Evolutionary conservation across 1,140 invertebrate species (phyloP).

Genomic region (Hyphantria cunea): DNA sequence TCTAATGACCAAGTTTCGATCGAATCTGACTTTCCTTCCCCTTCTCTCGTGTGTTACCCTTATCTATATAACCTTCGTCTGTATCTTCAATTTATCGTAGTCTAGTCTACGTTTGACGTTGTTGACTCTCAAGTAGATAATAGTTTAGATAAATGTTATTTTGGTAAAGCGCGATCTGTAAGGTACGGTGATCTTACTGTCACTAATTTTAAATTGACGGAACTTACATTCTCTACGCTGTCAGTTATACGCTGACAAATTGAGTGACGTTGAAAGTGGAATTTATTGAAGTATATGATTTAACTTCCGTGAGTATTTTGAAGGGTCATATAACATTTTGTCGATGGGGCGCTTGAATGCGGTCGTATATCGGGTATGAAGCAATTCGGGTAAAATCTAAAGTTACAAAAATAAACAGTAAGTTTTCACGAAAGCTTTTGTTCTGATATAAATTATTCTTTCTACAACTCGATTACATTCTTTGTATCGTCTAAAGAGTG

Average conservation of each 20-base stretch:
- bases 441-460: too few species aligned
- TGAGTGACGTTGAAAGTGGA: background rate
- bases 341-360: too few species aligned
- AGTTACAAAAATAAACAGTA: too few species aligned
- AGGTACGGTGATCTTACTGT: constrained; percentile 59
- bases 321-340: too few species aligned
- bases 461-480: too few species aligned
- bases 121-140: constrained; percentile 69
- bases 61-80: constrained; percentile 28
- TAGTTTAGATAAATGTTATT: constrained; percentile 67
- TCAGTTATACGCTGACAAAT: background rate
- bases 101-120: constrained; percentile 68
- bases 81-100: constrained; percentile 56
- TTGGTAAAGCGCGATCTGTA: constrained; percentile 69
- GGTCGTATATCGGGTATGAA: too few species aligned
- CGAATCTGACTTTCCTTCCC: constrained; percentile 35
- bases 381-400: too few species aligned
- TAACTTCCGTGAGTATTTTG: too few species aligned
- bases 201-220: constrained; percentile 70
- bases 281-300: too few species aligned
- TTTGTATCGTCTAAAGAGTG: too few species aligned
- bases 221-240: constrained; percentile 7
- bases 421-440: too few species aligned
- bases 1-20: constrained; percentile 62
- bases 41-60: constrained; percentile 41